Conservation (phyloP, 2,888 invertebrate species). For the Apoda limacodes region DNA sequence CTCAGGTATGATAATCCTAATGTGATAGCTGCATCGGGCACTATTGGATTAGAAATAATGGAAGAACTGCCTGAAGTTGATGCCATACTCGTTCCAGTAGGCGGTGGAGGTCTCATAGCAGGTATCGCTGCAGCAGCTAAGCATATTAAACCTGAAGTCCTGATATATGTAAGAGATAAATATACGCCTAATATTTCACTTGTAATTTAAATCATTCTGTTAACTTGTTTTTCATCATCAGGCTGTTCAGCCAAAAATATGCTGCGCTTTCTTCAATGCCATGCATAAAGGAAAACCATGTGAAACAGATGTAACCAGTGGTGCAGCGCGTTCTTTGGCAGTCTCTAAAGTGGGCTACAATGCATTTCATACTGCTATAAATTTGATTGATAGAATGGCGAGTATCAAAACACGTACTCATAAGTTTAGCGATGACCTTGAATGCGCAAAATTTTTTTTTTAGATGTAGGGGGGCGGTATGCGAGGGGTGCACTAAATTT, state of each 20-base stretch:
- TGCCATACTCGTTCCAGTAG: conserved; percentile 88
- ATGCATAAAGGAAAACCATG: conserved; percentile 33
- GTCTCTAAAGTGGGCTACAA: conserved; percentile 35
- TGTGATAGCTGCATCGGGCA: conserved; percentile 92
- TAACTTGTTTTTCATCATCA: conserved; percentile 12
- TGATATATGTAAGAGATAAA: conserved; percentile 79
- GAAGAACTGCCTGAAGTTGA: conserved; percentile 86
- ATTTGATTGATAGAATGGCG: conserved; percentile 40
- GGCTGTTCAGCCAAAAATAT: conserved; percentile 35
- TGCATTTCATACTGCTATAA: conserved; percentile 36
- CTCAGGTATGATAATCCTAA: conserved; percentile 90
- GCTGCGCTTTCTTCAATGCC: conserved; percentile 37
- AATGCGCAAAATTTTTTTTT: too few species aligned
- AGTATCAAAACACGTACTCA: too few species aligned
- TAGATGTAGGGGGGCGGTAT: too few species aligned
- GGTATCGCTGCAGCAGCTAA: conserved; percentile 88
- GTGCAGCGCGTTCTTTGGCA: conserved; percentile 28
- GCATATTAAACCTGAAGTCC: conserved; percentile 78
- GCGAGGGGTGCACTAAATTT: too few species aligned
- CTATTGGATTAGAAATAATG: conserved; percentile 88
- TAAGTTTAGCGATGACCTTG: too few species aligned
- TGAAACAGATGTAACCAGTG: conserved; percentile 19
- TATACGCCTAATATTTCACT: neutral
- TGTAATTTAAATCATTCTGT: neutral
- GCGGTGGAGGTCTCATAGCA: conserved; percentile 90